phyloP scores from a whole-genome alignment of 2,113 vertebrate genomes.

The Hippocampus abdominalis region DNA sequence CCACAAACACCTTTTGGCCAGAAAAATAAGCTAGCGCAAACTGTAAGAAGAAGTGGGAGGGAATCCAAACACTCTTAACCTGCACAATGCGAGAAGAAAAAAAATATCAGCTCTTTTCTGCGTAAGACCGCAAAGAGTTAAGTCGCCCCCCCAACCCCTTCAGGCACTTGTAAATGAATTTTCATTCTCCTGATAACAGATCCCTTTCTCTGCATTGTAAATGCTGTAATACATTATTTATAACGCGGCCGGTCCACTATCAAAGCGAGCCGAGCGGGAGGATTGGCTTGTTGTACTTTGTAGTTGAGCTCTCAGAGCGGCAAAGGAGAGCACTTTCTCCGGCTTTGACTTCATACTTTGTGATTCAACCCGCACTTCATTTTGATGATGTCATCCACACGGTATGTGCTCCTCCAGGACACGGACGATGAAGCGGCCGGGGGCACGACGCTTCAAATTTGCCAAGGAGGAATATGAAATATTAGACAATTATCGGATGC shows the following conservation, averaged over 20 bases:
- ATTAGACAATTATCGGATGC: not conserved
- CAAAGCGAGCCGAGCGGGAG: constrained; percentile 69
- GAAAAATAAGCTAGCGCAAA: constrained; percentile 78
- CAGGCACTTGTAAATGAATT: constrained; percentile 49
- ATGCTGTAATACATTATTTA: constrained; percentile 79
- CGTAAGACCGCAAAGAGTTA: constrained; percentile 63
- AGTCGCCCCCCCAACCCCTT: constrained; percentile 24
- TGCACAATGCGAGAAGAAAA: constrained; percentile 64
- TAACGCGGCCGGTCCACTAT: constrained; percentile 66
- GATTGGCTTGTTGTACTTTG: constrained; percentile 64
- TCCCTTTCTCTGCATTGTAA: constrained; percentile 66
- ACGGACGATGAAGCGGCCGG: not conserved
- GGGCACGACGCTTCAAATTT: not conserved
- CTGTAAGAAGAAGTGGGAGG: constrained; percentile 59
- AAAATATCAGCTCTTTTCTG: constrained; percentile 67
- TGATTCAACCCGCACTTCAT: constrained; percentile 52
- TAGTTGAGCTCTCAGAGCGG: constrained; percentile 49
- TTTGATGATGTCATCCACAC: constrained; percentile 52
- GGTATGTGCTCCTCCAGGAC: constrained; percentile 22
- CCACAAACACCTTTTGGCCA: constrained; percentile 82
- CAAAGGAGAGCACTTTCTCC: constrained; percentile 53
- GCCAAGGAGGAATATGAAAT: not conserved
- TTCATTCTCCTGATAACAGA: constrained; percentile 55
- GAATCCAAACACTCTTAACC: constrained; percentile 75
- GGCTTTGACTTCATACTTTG: constrained; percentile 66